Evolutionary conservation across 2,888 invertebrate species (phyloP).

Genomic region (Gastracanthus pulcherrimus): DNA sequence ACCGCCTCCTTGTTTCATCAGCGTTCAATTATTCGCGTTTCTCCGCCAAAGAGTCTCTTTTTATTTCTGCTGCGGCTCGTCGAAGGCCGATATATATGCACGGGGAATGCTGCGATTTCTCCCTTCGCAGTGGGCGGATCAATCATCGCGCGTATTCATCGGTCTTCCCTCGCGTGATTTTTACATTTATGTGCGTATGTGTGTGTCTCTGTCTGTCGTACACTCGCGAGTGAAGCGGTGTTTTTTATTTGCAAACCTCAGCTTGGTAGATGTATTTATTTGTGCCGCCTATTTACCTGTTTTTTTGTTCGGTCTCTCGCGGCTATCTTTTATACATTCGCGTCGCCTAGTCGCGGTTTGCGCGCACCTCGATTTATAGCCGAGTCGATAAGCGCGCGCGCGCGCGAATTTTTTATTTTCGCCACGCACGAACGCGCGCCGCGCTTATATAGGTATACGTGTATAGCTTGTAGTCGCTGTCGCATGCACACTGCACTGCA

Average conservation of each 20-base stretch:
- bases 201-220: not conserved
- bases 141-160: not conserved
- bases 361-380: constrained; percentile 37
- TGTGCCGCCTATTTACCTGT: not conserved
- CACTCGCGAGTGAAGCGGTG: too few relatives aligned
- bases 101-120: not conserved
- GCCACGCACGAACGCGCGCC: not conserved
- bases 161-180: not conserved
- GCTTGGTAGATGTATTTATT: not conserved
- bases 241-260: too few relatives aligned
- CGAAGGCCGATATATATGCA: not conserved
- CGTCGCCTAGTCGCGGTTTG: constrained; percentile 11
- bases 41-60: constrained; percentile 27
- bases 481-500: too few relatives aligned
- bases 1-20: constrained; percentile 56
- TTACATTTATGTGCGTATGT: not conserved
- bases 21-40: constrained; percentile 52
- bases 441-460: not conserved
- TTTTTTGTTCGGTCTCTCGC: constrained; percentile 6
- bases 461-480: too few relatives aligned
- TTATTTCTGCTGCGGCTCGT: not conserved
- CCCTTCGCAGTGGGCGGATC: not conserved
- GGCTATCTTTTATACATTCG: constrained; percentile 30
- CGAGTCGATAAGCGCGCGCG: constrained; percentile 16
- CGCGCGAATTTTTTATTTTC: constrained; percentile 33